Evolutionary conservation across 2,888 invertebrate species (phyloP), one percentile per base, ranked within the genome.

Genomic region (Cremastobaeus sp.): DNA sequence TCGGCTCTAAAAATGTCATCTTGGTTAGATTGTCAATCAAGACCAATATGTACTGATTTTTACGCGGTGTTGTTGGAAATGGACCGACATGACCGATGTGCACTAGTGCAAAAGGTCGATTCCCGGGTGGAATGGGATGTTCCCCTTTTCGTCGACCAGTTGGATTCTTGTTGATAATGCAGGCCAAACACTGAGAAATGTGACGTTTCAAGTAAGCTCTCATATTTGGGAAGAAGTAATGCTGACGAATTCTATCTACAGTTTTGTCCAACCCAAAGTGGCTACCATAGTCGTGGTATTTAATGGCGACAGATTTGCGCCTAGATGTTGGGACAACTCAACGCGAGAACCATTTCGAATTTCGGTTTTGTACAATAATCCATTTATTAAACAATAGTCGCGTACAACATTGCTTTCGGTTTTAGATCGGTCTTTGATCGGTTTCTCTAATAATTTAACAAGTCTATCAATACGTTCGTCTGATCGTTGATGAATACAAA

Each of bases 201-300:
- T 78, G 76, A 0, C 37, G n/a, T 35, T 60, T 32, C 0, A 77
- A 32, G 48, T 80, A 79, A 1, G 60, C 15, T 17, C 65, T 37
- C 60, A 78, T 64, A 0, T 71, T 41, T 0, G 71, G 59, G 30
- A 80, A 77, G 50, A 77, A 81, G 9, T 60, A 34, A 1, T 60
- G 3, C 1, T 34, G 20, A n/a, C n/a, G n/a, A 8, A 80, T 25
- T 20, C 78, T 1, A 70, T 17, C 12, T 0, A 37, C 1, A 0
- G 37, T 37, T n/a, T 52, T 52, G 3, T 52, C 52, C 1, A 52
- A 2, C 5, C 77, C 75, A 6, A 25, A 48, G 52, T 35, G 60
- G 14, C 52, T 50, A 1, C 18, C 1, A 1, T 37, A 1, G 15
- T 52, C 52, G 14, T 52, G 52, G 25, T 8, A 52, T 37, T 37